Evolutionary conservation across 2,888 invertebrate species (phyloP), one percentile per base, ranked within the genome.

Genomic region (Trissoscelio sp.): DNA sequence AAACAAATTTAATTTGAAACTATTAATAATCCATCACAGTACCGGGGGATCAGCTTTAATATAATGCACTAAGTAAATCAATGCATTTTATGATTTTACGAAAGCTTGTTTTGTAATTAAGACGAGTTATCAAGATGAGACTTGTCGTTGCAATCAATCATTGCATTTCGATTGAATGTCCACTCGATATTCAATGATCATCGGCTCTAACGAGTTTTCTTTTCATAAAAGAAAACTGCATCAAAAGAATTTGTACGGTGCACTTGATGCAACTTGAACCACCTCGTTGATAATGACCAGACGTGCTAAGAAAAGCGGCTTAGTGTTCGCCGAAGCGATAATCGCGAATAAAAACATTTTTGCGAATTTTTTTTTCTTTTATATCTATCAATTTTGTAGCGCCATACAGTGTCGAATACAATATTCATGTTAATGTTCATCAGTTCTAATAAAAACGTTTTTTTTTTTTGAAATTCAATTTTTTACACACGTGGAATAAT

Each of bases 241-340:
- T 24, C 24, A 6, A 24, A 24, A 24, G 24, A 4, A 3, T 24
- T 24, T 6, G 24, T 6, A 24, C 24, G 6, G 51, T 37, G 20
- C 66, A 72, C 81, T 79, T 83, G 86, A 83, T 84, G 87, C 85
- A 86, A 87, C 85, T 83, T 81, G 86, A 87, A 84, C 83, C 84
- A 82, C 83, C 73, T 81, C 83, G 83, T 83, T 83, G 77, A 86
- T 85, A 73, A 83, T 78, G 74, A 83, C 74, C 83, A 83, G 80
- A 73, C 74, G 69, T 42, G 64, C 73, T 70, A 79, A 77, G 79
- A 82, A 79, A 79, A 82, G 72, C 72, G 75, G 48, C 18, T 69
- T 18, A 39, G 57, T 66, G 46, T 67, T 79, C 79, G 69, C 20
- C 48, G 66, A 58, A 67, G 24, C 62, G 78, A 70, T 64, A 34